Base-by-base conservation (phyloP, 2,888 invertebrate species). In the Acholoe squamosa region DNA sequence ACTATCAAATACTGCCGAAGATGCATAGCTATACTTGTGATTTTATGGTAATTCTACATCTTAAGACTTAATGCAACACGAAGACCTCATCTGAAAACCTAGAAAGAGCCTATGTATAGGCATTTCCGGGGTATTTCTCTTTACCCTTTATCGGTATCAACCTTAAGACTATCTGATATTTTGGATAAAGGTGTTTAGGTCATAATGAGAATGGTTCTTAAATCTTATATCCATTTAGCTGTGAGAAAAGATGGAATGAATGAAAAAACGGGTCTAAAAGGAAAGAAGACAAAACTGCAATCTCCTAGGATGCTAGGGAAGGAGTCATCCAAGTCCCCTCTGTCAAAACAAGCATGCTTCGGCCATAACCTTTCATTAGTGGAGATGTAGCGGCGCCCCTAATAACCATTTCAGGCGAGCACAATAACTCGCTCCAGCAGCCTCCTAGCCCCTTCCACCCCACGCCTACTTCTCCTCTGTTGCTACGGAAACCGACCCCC, bases 311-410 rank as follows among this genome's bases (percentile, higher is more conserved):
- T 61, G 61, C 61, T 61, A n/a, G n/a, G 80, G 80, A 33, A 22
- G 80, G 34, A 7, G 80, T n/a, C 71, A 71, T 71, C 71, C 31
- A 25, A 43, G 43, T 25, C 80, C 80, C 80, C 80, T 80, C 80
- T 80, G 80, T 80, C 80, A 80, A 80, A 80, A 80, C 80, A 80
- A 80, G 80, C 80, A 80, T 80, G 80, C 80, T 43, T 80, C 80
- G 80, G 80, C 80, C 80, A 80, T 80, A 80, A 80, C 80, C 80
- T 80, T 80, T 80, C 80, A 80, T 80, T 80, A 80, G 80, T 19
- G 22, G 43, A 80, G 34, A 33, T 80, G 80, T 80, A 34, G 80
- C 80, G 14, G 80, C 16, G 34, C n/a, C 22, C 80, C 80, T 80
- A 80, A 80, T 80, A 80, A 80, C 80, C 80, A 80, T 80, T 80